These are phyloP conservation scores for Papilio machaon DNA, from an alignment of 1,140 invertebrate genomes.

Conservation along the genomic window DNA sequence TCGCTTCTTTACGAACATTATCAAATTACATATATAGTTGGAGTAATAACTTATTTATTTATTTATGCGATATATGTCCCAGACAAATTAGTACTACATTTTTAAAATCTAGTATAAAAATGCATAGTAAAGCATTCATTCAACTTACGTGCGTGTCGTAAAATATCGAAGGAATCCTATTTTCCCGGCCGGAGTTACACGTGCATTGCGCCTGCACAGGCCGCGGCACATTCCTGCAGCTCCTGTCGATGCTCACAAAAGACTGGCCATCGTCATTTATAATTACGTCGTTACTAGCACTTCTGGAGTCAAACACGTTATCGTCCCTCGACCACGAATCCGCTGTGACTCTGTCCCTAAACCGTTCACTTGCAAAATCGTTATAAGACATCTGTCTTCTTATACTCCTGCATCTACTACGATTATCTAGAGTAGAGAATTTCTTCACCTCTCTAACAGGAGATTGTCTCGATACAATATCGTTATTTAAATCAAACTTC, in stretches of 20 bases:
- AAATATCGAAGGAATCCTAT: constrained; percentile 73
- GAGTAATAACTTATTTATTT: constrained; percentile 9
- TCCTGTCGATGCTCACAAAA: constrained; percentile 72
- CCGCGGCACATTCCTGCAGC: constrained; percentile 62
- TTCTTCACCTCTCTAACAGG: constrained; percentile 62
- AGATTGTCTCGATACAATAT: constrained; percentile 59
- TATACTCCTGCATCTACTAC: constrained; percentile 74
- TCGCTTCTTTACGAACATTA: neutral
- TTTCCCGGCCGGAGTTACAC: constrained; percentile 62
- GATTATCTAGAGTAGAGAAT: constrained; percentile 77
- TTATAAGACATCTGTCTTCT: constrained; percentile 77
- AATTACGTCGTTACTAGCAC: constrained; percentile 63
- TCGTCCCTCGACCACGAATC: constrained; percentile 67
- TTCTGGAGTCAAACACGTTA: constrained; percentile 60
- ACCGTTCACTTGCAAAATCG: constrained; percentile 73
- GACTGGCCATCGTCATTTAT: constrained; percentile 63
- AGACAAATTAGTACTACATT: neutral
- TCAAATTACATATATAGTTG: neutral
- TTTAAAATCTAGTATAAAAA: neutral
- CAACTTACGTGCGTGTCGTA: constrained; percentile 77
- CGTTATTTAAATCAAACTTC: constrained; percentile 71
- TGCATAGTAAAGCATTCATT: neutral
- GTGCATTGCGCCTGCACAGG: constrained; percentile 71
- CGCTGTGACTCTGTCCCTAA: constrained; percentile 56
- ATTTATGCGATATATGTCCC: neutral